These are phyloP conservation scores for Drosophila prosaltans DNA, from an alignment of 1,140 invertebrate genomes.

Conservation along the genomic window DNA sequence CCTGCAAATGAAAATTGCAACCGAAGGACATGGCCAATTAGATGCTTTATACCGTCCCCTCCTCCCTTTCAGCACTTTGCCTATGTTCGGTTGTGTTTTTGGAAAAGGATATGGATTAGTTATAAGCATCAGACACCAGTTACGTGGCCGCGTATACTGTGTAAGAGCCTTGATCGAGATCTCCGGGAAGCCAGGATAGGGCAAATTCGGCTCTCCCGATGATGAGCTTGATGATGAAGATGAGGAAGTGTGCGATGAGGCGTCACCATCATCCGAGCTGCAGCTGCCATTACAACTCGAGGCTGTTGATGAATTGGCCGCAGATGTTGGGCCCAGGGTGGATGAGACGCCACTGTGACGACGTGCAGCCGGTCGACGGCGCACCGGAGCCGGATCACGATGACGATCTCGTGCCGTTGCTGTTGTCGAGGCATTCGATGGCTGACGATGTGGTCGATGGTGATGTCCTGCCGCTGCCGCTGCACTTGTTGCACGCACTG, in stretches of 20 bases:
- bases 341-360: constrained; percentile 66
- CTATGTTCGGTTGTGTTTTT: constrained; percentile 11
- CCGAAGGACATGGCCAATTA: constrained; percentile 57
- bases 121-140: constrained; percentile 96
- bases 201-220: constrained; percentile 87
- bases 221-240: constrained; percentile 84
- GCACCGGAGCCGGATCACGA: constrained; percentile 16
- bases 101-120: constrained; percentile 99
- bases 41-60: background rate
- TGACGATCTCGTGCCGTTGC: constrained; percentile 22
- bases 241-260: constrained; percentile 79
- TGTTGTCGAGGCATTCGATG: constrained; percentile 42
- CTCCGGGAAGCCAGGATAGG: constrained; percentile 94
- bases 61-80: background rate
- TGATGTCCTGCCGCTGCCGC: background rate
- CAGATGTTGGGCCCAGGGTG: constrained; percentile 23
- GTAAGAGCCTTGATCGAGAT: constrained; percentile 92
- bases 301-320: constrained; percentile 61
- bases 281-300: constrained; percentile 83
- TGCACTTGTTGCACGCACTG: constrained; percentile 22
- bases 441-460: constrained; percentile 37
- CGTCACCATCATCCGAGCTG: constrained; percentile 85
- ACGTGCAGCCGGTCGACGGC: constrained; percentile 43
- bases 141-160: constrained; percentile 93
- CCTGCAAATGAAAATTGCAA: constrained; percentile 32